Conservation (phyloP, 2,113 vertebrate genomes). For the Hydrochoerus hydrochaeris region DNA sequence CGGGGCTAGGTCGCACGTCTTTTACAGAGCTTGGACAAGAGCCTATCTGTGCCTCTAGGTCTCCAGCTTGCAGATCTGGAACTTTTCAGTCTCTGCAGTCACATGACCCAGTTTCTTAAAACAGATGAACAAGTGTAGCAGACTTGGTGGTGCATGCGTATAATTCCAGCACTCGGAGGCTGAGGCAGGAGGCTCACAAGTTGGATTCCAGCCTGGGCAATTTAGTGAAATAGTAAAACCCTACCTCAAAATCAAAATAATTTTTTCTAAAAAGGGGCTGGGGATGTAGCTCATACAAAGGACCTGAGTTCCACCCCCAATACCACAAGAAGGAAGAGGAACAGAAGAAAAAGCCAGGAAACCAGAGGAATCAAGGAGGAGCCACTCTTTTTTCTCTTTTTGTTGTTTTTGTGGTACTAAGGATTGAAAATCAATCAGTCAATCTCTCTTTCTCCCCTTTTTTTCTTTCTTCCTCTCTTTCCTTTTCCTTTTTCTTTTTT, state of each 20-base stretch:
- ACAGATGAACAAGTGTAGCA: background rate
- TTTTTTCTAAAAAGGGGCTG: background rate
- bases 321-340: background rate
- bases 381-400: background rate
- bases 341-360: background rate
- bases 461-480: background rate
- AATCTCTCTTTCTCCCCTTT: background rate
- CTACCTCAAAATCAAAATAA: background rate
- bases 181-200: background rate
- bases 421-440: background rate
- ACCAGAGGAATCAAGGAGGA: background rate
- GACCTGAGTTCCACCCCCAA: background rate
- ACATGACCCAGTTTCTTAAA: background rate
- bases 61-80: background rate
- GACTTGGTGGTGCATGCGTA: background rate
- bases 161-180: background rate
- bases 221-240: background rate
- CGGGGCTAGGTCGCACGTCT: background rate
- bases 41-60: background rate
- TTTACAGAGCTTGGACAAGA: background rate
- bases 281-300: background rate
- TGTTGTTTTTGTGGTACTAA: background rate
- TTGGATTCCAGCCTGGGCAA: background rate
- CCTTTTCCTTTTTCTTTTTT: background rate
- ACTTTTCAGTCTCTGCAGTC: background rate